Conservation (phyloP, 30 jellyfish, hydroid and myxozoan genomes). For the Mastigias papua region DNA sequence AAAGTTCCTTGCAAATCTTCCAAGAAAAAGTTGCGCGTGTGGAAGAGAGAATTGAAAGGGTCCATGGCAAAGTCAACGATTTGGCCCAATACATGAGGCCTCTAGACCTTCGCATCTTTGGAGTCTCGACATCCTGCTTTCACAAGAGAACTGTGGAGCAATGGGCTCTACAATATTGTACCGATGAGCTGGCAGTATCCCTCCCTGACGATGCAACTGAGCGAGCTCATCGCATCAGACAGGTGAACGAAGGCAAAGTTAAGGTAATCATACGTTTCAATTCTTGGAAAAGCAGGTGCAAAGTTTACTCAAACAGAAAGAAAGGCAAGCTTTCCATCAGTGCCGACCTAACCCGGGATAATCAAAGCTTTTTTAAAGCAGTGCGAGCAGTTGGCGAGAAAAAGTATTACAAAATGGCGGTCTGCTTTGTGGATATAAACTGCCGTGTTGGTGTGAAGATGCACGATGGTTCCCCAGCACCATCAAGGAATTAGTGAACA, state of each 20-base stretch:
- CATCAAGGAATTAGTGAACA: constrained; percentile 19
- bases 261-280: constrained; percentile 10
- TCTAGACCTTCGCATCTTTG: constrained; percentile 35
- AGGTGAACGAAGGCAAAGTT: constrained; percentile 21
- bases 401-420: not conserved
- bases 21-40: constrained; percentile 41
- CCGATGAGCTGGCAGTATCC: constrained; percentile 22
- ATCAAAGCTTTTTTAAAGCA: constrained; percentile 2
- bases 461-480: constrained; percentile 1
- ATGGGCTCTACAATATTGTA: constrained; percentile 12
- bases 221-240: constrained; percentile 24
- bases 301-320: constrained; percentile 15
- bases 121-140: constrained; percentile 29
- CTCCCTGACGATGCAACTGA: constrained; percentile 25
- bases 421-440: constrained; percentile 1
- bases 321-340: constrained; percentile 12
- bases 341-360: constrained; percentile 15
- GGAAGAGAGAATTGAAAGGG: constrained; percentile 38
- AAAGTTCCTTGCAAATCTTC: constrained; percentile 32
- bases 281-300: constrained; percentile 18
- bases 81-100: constrained; percentile 24
- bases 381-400: not conserved
- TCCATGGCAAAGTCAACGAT: constrained; percentile 49
- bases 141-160: constrained; percentile 17
- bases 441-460: constrained; percentile 16